Conservation (phyloP, 2,113 vertebrate genomes). For the Eurystomus gularis region DNA sequence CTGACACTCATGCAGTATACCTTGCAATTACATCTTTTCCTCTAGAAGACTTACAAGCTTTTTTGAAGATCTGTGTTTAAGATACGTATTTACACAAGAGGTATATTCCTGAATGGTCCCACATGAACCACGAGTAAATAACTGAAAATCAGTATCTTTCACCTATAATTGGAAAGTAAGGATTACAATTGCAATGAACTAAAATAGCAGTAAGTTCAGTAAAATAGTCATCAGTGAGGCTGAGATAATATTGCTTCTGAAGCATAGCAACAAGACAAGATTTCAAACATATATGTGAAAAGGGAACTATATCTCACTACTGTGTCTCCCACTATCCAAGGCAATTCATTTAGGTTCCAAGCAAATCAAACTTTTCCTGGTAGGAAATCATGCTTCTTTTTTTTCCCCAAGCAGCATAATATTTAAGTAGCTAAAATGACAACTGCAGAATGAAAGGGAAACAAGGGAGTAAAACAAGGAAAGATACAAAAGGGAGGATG, state of each 20-base stretch:
- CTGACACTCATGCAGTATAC: neutral
- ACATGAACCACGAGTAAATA: neutral
- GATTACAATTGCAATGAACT: neutral
- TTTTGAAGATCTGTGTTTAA: neutral
- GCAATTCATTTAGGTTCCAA: neutral
- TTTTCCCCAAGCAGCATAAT: neutral
- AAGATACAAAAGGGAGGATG: neutral
- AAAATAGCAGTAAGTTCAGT: neutral
- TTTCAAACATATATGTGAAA: neutral
- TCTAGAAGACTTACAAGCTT: neutral
- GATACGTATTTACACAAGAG: neutral
- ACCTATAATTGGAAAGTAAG: neutral
- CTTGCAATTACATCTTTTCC: neutral
- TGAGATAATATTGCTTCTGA: neutral
- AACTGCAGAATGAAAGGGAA: neutral
- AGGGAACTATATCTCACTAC: neutral
- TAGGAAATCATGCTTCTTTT: neutral
- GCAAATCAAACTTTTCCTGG: neutral
- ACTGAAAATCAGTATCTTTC: neutral
- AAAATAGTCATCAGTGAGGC: neutral
- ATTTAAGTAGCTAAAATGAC: neutral
- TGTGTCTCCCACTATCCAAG: neutral
- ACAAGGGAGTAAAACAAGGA: neutral
- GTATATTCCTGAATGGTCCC: neutral
- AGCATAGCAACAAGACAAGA: neutral